Evolutionary conservation across 2,797 vertebrate species (phyloP).

Genomic region (Zonotrichia albicollis): DNA sequence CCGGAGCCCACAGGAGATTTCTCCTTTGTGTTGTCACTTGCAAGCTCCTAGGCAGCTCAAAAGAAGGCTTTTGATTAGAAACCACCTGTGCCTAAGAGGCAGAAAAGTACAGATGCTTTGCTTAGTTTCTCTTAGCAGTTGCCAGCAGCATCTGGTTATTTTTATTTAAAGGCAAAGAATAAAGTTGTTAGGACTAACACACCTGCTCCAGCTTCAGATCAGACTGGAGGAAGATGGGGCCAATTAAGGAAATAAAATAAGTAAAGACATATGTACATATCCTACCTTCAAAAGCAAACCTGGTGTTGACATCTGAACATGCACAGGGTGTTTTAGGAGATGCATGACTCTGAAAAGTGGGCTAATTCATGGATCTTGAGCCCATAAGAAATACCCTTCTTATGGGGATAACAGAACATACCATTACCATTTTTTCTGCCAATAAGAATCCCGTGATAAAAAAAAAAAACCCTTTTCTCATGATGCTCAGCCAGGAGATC

Average conservation of each 20-base stretch:
- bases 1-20: background rate
- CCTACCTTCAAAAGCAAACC: background rate
- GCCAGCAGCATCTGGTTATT: constrained; percentile 23
- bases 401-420: background rate
- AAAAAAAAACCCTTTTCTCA: background rate
- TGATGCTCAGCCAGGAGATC: background rate
- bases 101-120: background rate
- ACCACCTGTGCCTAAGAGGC: background rate
- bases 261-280: background rate
- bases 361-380: background rate
- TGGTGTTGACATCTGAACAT: background rate
- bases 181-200: background rate
- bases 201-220: constrained; percentile 4
- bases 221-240: background rate
- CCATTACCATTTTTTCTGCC: background rate
- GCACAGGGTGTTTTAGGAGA: background rate
- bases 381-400: background rate
- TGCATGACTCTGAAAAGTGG: background rate
- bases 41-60: constrained; percentile 3
- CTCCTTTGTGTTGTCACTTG: background rate
- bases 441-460: background rate
- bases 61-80: constrained; percentile 3
- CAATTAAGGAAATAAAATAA: background rate
- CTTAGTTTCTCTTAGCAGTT: background rate
- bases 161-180: background rate